These are phyloP conservation scores for Regulus satrapa DNA, from an alignment of 2,113 vertebrate genomes.

Conservation along the genomic window DNA sequence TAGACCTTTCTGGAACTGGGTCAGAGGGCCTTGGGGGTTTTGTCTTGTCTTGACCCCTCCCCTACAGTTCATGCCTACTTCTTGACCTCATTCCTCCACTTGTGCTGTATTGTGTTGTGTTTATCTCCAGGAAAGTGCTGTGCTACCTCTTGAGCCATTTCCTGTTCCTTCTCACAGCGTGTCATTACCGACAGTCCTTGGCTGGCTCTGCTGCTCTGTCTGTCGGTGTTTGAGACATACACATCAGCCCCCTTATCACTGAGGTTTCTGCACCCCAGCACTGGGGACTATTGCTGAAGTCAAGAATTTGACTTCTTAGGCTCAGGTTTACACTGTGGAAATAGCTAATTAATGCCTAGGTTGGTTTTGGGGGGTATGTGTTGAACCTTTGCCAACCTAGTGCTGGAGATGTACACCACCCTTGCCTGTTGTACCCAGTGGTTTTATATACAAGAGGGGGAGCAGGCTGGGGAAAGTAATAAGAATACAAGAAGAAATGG, in stretches of 20 bases:
- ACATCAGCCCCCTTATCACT: neutral
- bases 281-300: neutral
- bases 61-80: neutral
- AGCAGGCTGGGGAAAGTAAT: accelerated
- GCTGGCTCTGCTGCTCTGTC: neutral
- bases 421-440: neutral
- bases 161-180: neutral
- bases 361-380: neutral
- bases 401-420: neutral
- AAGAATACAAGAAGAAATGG: neutral
- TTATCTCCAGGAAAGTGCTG: neutral
- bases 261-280: neutral
- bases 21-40: neutral
- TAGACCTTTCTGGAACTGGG: neutral
- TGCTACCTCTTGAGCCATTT: neutral
- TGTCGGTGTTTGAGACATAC: neutral
- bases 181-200: neutral
- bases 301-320: neutral
- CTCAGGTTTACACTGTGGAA: accelerated
- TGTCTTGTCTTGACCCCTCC: neutral
- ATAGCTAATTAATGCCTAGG: no score
- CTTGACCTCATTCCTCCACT: neutral
- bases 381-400: neutral
- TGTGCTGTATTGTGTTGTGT: neutral
- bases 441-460: accelerated